Base-by-base conservation (phyloP, 2,113 vertebrate species). In the Tachysurus fulvidraco region DNA sequence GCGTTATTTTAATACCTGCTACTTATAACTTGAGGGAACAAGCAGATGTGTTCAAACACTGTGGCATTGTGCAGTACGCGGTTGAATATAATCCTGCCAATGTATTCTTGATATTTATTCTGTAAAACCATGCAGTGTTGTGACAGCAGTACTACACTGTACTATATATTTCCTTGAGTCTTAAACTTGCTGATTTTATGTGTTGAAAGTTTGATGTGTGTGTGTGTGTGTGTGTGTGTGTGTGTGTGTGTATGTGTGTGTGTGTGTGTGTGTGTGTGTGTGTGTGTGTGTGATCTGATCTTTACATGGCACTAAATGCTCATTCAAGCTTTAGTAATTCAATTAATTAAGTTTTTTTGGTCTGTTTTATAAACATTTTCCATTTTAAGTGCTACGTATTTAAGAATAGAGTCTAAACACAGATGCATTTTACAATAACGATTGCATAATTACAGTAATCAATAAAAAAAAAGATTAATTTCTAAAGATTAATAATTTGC, bases 121-220 rank as follows among this genome's bases (percentile, higher is more conserved):
- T 30, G 28, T 69, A 36, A 69, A 69, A 69, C 7, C 65, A 36
- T 69, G 28, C 65, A 17, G 14, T 69, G 65, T 36, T 30, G 14
- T 69, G 28, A 73, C 17, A 44, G 19, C 36, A 10, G 17, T 44
- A 73, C 7, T 7, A 50, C 46, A 50, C 46, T 50, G 46, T 9
- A 0, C 46, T 19, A 17, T 44, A 44, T 93, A 88, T 89, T 87
- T 91, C 87, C 84, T 90, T 89, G 92, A 91, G 85, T 87, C 87
- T 89, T 79, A 87, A 91, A 91, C 90, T 88, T 79, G 92, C 89
- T 91, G 92, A 76, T 23, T 30, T 59, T 36, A 84, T 92, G 88
- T 0, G 28, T 13, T 14, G 25, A 67, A 14, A 30, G 14, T 30
- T 30, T 67, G 28, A 13, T 78, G 41, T 50, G 12, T 65, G 21